These are phyloP conservation scores for Bombus affinis DNA, from an alignment of 1,140 invertebrate species.

Conservation along the genomic window DNA sequence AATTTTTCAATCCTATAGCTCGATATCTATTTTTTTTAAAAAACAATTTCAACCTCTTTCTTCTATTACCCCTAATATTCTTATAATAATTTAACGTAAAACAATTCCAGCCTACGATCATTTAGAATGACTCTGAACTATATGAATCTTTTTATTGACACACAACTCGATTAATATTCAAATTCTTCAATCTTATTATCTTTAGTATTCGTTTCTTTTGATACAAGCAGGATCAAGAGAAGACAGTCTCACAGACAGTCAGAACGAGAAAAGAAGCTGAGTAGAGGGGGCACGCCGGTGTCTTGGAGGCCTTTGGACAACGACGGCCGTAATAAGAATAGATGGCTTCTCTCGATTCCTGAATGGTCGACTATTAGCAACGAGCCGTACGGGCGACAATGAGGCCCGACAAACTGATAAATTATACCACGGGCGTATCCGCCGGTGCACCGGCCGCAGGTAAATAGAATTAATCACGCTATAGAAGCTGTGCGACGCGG, in stretches of 20 bases:
- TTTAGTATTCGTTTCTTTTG: neutral
- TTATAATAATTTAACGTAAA: too few species aligned
- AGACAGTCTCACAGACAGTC: neutral
- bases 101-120: too few species aligned
- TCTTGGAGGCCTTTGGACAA: slow-evolving; percentile 65
- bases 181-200: neutral
- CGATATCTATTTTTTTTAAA: too few species aligned
- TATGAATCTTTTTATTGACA: neutral
- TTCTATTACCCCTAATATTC: too few species aligned
- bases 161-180: too few species aligned
- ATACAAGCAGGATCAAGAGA: neutral
- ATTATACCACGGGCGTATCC: slow-evolving; percentile 69
- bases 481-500: slow-evolving; percentile 55
- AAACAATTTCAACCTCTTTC: too few species aligned
- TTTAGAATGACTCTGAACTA: neutral
- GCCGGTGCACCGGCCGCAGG: slow-evolving; percentile 69
- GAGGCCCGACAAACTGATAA: slow-evolving; percentile 72
- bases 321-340: slow-evolving; percentile 70
- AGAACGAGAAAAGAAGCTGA: neutral
- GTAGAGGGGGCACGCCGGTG: slow-evolving; percentile 16
- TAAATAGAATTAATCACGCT: slow-evolving; percentile 74
- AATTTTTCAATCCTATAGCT: too few species aligned
- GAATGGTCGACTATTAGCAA: slow-evolving; percentile 71
- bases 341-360: slow-evolving; percentile 68
- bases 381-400: slow-evolving; percentile 68